Conservation (phyloP, 2,888 invertebrate species). For the Merodon equestris region DNA sequence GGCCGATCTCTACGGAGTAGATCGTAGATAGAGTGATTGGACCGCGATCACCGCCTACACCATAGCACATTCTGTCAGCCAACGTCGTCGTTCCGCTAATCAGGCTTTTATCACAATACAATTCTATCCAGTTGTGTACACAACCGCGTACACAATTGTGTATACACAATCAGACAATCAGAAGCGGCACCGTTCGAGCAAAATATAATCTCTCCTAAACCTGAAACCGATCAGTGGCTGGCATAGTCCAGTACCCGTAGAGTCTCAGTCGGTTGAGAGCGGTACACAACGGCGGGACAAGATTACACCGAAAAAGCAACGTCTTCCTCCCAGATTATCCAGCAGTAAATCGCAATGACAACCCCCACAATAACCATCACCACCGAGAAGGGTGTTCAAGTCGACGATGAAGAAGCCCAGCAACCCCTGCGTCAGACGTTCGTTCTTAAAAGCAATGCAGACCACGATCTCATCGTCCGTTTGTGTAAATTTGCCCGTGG, state of each 20-base stretch:
- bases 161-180: constrained; percentile 6
- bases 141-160: not conserved
- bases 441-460: constrained; percentile 19
- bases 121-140: constrained; percentile 1
- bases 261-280: constrained; percentile 19
- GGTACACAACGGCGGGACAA: not conserved
- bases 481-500: constrained; percentile 62
- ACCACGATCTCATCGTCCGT: not conserved
- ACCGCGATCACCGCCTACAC: too few relatives aligned
- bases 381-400: constrained; percentile 21
- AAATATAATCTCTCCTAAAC: constrained; percentile 13
- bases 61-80: constrained; percentile 22
- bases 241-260: constrained; percentile 41
- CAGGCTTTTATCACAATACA: constrained; percentile 19
- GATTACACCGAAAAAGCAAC: constrained; percentile 4
- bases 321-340: not conserved
- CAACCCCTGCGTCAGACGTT: constrained; percentile 46
- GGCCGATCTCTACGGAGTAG: not conserved
- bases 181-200: not conserved
- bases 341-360: too few relatives aligned
- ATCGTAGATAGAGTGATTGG: not conserved
- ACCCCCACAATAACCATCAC: constrained; percentile 36
- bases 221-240: constrained; percentile 22
- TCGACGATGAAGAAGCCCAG: constrained; percentile 36
- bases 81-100: constrained; percentile 5